phyloP scores from a whole-genome alignment of 2,113 vertebrate genomes.

The Melanerpes aurifrons region DNA sequence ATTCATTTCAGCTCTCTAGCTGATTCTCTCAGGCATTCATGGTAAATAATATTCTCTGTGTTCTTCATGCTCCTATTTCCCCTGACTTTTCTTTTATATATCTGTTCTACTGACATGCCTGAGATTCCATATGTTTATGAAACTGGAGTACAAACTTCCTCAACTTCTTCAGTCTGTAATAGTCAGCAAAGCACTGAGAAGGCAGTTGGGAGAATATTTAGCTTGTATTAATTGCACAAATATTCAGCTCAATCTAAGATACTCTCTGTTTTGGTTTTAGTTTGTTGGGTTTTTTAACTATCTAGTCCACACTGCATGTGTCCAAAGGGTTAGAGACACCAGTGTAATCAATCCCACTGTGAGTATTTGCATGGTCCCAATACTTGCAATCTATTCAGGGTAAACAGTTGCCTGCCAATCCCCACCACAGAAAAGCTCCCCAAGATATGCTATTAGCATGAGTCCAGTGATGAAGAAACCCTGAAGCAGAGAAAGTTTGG shows the following conservation, averaged over 20 bases:
- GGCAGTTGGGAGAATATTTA: background rate
- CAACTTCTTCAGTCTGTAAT: background rate
- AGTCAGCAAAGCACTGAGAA: background rate
- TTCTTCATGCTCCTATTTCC: background rate
- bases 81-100: background rate
- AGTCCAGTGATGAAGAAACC: background rate
- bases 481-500: background rate
- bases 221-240: background rate
- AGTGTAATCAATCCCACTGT: background rate
- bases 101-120: background rate
- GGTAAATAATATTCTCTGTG: slow-evolving; percentile 16
- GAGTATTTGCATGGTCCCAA: slow-evolving; percentile 34
- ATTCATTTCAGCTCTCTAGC: background rate
- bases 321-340: background rate
- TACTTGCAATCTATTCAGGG: slow-evolving; percentile 46
- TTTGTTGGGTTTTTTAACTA: background rate
- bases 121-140: background rate
- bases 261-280: background rate
- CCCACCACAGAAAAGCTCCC: slow-evolving; percentile 5
- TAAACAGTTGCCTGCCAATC: slow-evolving; percentile 58
- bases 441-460: background rate
- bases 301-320: background rate
- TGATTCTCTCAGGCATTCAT: background rate
- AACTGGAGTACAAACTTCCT: background rate
- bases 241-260: background rate